phyloP scores from a whole-genome alignment of 2,113 vertebrate genomes.

The Pelusios castaneus region DNA sequence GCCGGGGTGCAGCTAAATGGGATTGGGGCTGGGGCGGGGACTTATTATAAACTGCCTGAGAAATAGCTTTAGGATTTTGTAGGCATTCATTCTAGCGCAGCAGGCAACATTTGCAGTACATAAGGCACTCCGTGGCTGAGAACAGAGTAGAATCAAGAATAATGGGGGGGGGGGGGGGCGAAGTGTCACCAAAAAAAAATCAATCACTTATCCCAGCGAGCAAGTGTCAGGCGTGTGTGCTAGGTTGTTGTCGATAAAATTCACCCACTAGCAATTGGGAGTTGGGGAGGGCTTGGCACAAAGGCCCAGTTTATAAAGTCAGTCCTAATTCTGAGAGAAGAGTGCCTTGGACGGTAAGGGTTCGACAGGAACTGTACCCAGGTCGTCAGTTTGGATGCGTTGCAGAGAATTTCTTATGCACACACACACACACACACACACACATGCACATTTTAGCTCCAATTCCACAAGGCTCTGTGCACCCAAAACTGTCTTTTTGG shows the following conservation, averaged over 20 bases:
- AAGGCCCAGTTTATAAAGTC: accelerated
- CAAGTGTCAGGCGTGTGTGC: neutral
- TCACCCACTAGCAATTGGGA: neutral
- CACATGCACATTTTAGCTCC: neutral
- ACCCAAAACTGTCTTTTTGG: neutral
- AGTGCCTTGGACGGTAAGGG: neutral
- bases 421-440: neutral
- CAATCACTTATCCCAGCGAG: neutral
- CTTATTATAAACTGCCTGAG: conserved; percentile 65
- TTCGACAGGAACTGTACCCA: accelerated
- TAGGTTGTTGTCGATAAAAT: neutral
- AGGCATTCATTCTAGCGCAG: conserved; percentile 68
- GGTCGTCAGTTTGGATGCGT: neutral
- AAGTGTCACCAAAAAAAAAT: accelerated
- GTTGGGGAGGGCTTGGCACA: too few relatives aligned
- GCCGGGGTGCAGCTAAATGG: conserved; percentile 7
- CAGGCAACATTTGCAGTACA: conserved; percentile 38
- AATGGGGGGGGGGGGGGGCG: neutral
- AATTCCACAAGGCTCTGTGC: neutral
- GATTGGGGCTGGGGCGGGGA: neutral
- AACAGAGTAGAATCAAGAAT: neutral
- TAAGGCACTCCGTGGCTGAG: neutral
- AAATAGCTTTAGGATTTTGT: conserved; percentile 74
- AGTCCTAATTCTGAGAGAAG: neutral
- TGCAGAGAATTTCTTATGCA: neutral